phyloP scores from a whole-genome alignment of 2,797 vertebrate genomes.

The Enteromius mattozi region DNA sequence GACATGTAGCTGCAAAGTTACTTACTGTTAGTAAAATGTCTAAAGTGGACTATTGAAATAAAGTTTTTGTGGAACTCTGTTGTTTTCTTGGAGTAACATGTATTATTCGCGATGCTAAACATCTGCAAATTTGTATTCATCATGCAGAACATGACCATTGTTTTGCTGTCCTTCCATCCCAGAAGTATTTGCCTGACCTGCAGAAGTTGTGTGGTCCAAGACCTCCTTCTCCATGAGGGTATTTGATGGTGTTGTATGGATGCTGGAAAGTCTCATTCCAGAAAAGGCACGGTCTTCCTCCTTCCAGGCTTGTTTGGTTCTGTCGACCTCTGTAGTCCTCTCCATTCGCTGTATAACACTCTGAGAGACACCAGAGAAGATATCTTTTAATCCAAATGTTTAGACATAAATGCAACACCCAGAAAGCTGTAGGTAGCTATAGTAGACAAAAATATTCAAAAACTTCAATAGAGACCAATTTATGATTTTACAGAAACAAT shows the following conservation, averaged over 20 bases:
- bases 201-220: conserved; percentile 95
- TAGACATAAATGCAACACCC: not conserved
- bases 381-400: not conserved
- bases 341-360: conserved; percentile 95
- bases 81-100: not conserved
- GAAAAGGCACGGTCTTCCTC: conserved; percentile 92
- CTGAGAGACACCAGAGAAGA: conserved; percentile 73
- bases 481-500: not conserved
- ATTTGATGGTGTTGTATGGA: conserved; percentile 95
- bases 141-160: not conserved
- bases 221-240: conserved; percentile 94
- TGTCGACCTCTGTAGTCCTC: conserved; percentile 93
- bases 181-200: conserved; percentile 78
- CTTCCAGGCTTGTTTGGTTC: conserved; percentile 88
- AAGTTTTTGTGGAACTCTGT: not conserved
- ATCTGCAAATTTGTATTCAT: not conserved
- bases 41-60: no score
- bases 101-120: not conserved
- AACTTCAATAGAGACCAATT: not conserved
- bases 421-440: not conserved
- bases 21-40: no score
- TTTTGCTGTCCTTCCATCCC: not conserved
- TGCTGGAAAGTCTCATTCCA: conserved; percentile 98
- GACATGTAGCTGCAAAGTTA: no score
- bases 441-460: not conserved